Conservation (phyloP, 92 coral and sea anemone genomes). For the Umimayanthus chanpuru region DNA sequence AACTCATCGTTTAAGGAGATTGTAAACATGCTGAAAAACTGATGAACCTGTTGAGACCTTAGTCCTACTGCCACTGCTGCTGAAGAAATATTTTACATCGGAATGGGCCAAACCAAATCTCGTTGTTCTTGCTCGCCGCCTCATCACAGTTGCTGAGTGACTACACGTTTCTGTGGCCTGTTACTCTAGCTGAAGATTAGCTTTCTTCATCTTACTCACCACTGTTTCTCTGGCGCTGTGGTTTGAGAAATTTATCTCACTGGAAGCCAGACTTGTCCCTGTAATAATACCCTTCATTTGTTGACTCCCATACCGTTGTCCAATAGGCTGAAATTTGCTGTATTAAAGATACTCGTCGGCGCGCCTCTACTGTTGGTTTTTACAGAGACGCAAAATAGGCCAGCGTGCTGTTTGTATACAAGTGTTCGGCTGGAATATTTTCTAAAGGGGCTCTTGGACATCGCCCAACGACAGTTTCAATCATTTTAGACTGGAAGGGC, state of each 20-base stretch:
- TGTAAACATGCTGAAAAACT: no score
- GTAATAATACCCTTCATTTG: conserved; percentile 51
- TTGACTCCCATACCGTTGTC: conserved; percentile 33
- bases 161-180: conserved; percentile 56
- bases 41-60: no score
- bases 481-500: conserved; percentile 26
- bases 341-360: conserved; percentile 37
- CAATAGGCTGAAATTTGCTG: conserved; percentile 32
- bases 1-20: no score
- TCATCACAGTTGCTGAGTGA: conserved; percentile 53
- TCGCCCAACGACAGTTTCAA: conserved; percentile 28
- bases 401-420: background rate
- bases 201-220: conserved; percentile 45
- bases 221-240: conserved; percentile 53
- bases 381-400: no score
- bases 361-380: background rate
- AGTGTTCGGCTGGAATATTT: conserved; percentile 1
- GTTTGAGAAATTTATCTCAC: conserved; percentile 41
- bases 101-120: background rate
- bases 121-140: conserved; percentile 52
- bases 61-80: no score
- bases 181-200: conserved; percentile 5
- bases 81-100: no score
- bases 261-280: conserved; percentile 37
- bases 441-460: conserved; percentile 19